Evolutionary conservation across 1,140 invertebrate species (phyloP).

Genomic region (Neodiprion fabricii): DNA sequence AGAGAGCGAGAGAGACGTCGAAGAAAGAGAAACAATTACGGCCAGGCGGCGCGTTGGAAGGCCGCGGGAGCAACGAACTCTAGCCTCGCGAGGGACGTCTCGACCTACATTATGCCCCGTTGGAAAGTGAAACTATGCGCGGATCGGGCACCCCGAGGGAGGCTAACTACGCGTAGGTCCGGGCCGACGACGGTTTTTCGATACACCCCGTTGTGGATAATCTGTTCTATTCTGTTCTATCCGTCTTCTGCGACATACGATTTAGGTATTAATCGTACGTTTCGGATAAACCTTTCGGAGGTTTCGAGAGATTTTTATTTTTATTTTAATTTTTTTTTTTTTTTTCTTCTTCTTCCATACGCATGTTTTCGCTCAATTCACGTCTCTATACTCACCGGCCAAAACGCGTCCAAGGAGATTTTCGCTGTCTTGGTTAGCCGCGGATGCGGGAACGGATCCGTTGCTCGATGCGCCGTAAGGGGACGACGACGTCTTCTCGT

Average conservation of each 20-base stretch:
- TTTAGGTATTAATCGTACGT: no score
- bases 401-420: slow-evolving; percentile 59
- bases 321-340: slow-evolving; percentile 9
- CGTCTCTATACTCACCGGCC: slow-evolving; percentile 54
- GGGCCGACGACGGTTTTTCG: background rate
- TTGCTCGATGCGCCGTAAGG: slow-evolving; percentile 26
- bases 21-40: slow-evolving; percentile 19
- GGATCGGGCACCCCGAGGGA: slow-evolving; percentile 29
- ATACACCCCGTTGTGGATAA: background rate
- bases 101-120: slow-evolving; percentile 61
- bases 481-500: slow-evolving; percentile 45
- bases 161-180: slow-evolving; percentile 23
- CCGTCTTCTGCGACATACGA: background rate
- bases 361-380: background rate
- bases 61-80: slow-evolving; percentile 63
- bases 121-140: slow-evolving; percentile 63
- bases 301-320: background rate
- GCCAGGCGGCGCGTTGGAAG: slow-evolving; percentile 51
- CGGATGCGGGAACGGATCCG: slow-evolving; percentile 12
- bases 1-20: slow-evolving; percentile 22
- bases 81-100: slow-evolving; percentile 59
- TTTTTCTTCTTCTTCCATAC: slow-evolving; percentile 9
- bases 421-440: slow-evolving; percentile 53
- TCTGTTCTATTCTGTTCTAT: slow-evolving; percentile 9
- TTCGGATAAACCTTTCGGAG: no score